These are phyloP conservation scores for Mallotus villosus DNA, from an alignment of 2,797 vertebrate genomes.

Conservation along the genomic window DNA sequence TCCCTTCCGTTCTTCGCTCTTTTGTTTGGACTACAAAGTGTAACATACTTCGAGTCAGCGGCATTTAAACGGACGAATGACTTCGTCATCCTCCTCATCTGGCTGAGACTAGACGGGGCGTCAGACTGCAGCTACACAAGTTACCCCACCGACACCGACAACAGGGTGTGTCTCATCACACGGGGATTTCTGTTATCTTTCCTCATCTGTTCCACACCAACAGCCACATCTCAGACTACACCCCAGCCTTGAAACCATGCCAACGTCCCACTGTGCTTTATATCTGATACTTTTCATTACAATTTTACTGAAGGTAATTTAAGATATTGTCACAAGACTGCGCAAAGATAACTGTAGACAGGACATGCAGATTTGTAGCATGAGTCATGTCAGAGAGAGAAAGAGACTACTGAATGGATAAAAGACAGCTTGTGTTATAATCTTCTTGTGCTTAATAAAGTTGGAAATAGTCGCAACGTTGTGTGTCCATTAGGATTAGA, in stretches of 20 bases:
- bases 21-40: too few species aligned
- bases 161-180: constrained; percentile 76
- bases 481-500: background rate
- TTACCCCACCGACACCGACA: constrained; percentile 66
- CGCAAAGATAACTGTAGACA: constrained; percentile 11
- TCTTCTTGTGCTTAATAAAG: background rate
- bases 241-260: background rate
- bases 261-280: background rate
- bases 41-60: background rate
- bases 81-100: constrained; percentile 31
- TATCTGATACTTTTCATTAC: background rate
- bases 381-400: background rate
- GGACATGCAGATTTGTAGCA: background rate
- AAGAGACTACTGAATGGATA: background rate
- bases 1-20: too few species aligned
- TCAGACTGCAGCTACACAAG: constrained; percentile 63
- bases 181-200: constrained; percentile 52
- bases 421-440: background rate
- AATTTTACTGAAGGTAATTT: background rate
- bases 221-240: constrained; percentile 15
- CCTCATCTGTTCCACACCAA: constrained; percentile 52
- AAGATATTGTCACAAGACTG: constrained; percentile 11
- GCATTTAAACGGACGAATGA: constrained; percentile 27
- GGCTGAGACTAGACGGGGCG: constrained; percentile 35
- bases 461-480: background rate